A percentile compares a stretch with the other conserved stretches of the same genome.
These are phyloP conservation scores for Drosophila macrospina DNA, from an alignment of 2,888 invertebrate genomes.

Conservation along the genomic window DNA sequence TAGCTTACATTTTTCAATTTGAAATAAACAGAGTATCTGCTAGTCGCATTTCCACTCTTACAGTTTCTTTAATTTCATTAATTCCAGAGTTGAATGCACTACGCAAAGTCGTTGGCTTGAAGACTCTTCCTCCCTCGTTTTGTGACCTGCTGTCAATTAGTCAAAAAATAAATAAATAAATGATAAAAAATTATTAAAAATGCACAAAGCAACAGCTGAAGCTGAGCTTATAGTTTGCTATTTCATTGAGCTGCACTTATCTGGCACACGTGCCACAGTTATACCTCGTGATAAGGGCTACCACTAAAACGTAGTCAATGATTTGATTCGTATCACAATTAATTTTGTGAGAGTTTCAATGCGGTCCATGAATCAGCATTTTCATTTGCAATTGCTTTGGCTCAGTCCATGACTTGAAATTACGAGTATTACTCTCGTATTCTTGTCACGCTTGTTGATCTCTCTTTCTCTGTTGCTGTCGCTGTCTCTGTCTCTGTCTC, in stretches of 20 bases:
- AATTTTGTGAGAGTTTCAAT: constrained; percentile 43
- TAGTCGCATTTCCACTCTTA: neutral
- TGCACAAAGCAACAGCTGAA: constrained; percentile 21
- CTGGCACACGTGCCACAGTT: constrained; percentile 61
- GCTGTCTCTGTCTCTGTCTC: no score
- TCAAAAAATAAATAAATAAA: constrained; percentile 7
- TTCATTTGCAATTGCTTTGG: constrained; percentile 41
- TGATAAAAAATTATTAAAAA: constrained; percentile 45
- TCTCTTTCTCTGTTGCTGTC: constrained; percentile 15
- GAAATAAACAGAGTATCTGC: constrained; percentile 7
- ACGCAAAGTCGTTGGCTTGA: constrained; percentile 37
- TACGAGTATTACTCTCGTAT: constrained; percentile 35
- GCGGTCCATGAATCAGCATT: constrained; percentile 69
- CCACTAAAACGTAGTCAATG: constrained; percentile 11
- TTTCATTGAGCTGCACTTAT: constrained; percentile 51
- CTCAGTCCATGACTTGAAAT: constrained; percentile 47
- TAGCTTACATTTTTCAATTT: neutral
- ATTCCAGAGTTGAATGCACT: constrained; percentile 72
- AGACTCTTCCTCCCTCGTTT: constrained; percentile 21
- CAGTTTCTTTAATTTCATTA: constrained; percentile 30
- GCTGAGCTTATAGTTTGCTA: constrained; percentile 15
- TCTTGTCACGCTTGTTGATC: constrained; percentile 67
- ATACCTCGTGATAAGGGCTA: neutral
- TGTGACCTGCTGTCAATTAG: constrained; percentile 17
- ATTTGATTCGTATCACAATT: constrained; percentile 7